These are phyloP conservation scores for Crossaster papposus DNA, from an alignment of 53 echinoderm and acorn worm genomes.

Conservation along the genomic window DNA sequence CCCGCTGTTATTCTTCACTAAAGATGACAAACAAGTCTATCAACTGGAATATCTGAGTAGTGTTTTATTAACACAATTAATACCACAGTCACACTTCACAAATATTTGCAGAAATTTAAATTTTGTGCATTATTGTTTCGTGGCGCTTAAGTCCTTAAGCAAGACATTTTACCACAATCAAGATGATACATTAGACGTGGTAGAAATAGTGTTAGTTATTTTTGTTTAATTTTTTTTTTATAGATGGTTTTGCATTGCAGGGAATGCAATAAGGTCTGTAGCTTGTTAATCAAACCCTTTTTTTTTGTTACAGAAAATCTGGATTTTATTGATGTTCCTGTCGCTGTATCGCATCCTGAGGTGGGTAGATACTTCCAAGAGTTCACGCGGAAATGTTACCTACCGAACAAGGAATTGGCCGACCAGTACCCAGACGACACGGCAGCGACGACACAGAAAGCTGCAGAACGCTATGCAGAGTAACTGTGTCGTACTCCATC, in stretches of 20 bases:
- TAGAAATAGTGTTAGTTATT: too few relatives aligned
- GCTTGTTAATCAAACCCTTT: too few relatives aligned
- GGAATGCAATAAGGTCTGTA: not conserved
- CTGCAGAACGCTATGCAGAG: constrained; percentile 6
- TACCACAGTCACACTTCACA: too few relatives aligned
- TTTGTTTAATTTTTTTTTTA: too few relatives aligned
- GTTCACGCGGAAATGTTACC: constrained; percentile 53
- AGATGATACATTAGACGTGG: too few relatives aligned
- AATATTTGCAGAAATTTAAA: not conserved
- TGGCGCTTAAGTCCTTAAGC: not conserved
- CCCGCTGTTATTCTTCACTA: too few relatives aligned
- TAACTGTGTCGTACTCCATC: not conserved
- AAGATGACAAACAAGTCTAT: too few relatives aligned
- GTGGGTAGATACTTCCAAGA: constrained; percentile 61
- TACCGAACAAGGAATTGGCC: constrained; percentile 38
- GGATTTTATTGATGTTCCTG: constrained; percentile 38
- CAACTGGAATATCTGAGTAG: too few relatives aligned
- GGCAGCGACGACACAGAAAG: constrained; percentile 20
- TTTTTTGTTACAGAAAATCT: constrained; percentile 46
- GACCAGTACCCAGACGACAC: constrained; percentile 55
- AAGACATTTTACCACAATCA: too few relatives aligned
- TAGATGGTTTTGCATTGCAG: too few relatives aligned
- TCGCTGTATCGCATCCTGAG: constrained; percentile 59
- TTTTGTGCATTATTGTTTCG: not conserved
- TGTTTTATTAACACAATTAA: not conserved